Conservation (phyloP, 2,888 invertebrate genomes). For the Zygogramma bicolorata region DNA sequence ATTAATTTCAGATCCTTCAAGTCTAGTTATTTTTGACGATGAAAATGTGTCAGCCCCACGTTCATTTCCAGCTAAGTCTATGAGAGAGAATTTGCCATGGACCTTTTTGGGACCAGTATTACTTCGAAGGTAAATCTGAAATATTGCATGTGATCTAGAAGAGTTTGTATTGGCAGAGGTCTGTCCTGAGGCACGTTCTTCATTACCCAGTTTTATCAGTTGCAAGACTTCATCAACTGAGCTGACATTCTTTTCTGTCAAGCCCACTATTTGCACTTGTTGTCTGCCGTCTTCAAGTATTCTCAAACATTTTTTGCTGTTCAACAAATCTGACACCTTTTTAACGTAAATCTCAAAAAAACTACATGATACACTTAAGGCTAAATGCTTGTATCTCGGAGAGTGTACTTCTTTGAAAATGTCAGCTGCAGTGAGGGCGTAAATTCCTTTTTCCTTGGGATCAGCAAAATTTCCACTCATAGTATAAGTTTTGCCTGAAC, state of each 20-base stretch:
- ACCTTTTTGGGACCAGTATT: conserved; percentile 80
- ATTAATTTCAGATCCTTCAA: conserved; percentile 97
- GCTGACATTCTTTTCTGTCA: conserved; percentile 92
- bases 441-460: conserved; percentile 95
- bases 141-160: conserved; percentile 98
- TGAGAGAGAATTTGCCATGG: conserved; percentile 98
- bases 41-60: conserved; percentile 98
- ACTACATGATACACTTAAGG: conserved; percentile 91
- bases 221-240: conserved; percentile 93
- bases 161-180: conserved; percentile 99
- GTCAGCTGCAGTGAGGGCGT: conserved; percentile 96
- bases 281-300: conserved; percentile 98
- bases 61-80: conserved; percentile 98
- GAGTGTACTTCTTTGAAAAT: conserved; percentile 87
- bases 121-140: conserved; percentile 90
- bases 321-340: conserved; percentile 91
- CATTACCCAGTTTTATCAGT: conserved; percentile 90
- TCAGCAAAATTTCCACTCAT: conserved; percentile 98
- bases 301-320: conserved; percentile 92
- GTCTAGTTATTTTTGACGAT: conserved; percentile 91
- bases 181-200: conserved; percentile 92
- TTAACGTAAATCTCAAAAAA: conserved; percentile 99
- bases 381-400: conserved; percentile 84
- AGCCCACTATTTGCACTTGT: conserved; percentile 96
- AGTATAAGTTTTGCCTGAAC: conserved; percentile 96